Base-by-base conservation (phyloP, 2,888 invertebrate genomes). In the Dusona sp. region DNA sequence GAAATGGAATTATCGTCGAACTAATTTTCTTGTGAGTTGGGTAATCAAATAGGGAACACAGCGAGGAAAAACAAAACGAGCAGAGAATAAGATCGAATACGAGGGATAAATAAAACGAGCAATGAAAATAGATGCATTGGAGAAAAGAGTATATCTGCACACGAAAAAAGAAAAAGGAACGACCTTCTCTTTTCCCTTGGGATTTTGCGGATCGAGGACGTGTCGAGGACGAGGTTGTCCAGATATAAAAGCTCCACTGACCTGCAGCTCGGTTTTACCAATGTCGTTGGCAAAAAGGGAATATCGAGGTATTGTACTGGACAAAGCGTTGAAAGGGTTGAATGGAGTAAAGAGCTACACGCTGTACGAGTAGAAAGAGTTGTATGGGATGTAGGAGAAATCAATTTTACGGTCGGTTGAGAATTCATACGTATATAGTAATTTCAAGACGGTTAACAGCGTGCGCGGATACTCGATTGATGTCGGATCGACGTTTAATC, bases 321-420 rank as follows among this genome's bases (percentile, higher is more conserved):
- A 64, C 29, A 75, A 78, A 82, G 67, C 42, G 73, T 51, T 36
- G 54, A 42, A 80, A 80, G 72, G 77, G 45, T 72, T 54, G 72
- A 38, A 38, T 67, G 25, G n/a, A 61, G 74, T 45, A 67, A 67
- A 79, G 74, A 78, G 64, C 54, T 78, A 78, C 78, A 65, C 25
- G 57, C 72, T 81, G 78, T 78, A 78, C 65, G 81, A 86, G 38
- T 78, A 74, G 79, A 65, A 73, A 57, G 84, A 77, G 78, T 75
- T 79, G 74, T 80, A 51, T 81, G 86, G 88, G 84, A 84, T 51
- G 84, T 87, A 87, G 88, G 88, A 88, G 89, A 91, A 92, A 92
- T 92, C 92, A 91, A 92, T 92, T 92, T 92, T 92, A 92, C 92
- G 92, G 91, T 79, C 90, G 91, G 88, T 88, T 90, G 90, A 86